Evolutionary conservation across 2,797 vertebrate species (phyloP), one percentile per base, ranked within the genome.

Genomic region (Oreortyx pictus): DNA sequence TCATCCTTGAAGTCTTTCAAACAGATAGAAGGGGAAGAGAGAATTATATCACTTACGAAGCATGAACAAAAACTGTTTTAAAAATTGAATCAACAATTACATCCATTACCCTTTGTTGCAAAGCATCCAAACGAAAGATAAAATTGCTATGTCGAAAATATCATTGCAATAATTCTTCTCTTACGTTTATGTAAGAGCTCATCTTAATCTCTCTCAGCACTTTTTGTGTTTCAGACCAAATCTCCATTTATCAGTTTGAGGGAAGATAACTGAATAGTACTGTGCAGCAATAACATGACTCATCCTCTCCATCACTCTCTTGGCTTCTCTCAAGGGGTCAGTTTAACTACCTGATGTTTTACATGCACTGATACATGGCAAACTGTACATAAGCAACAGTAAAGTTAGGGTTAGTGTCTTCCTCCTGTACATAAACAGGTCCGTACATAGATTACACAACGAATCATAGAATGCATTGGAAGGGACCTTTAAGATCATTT

Each of bases 1-100:
- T 49, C 52, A 93, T 24, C 50, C 73, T 62, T 47, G 29, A 80
- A 87, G 47, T 83, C 39, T 89, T 86, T 61, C 61, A n/a, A 93
- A 90, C 89, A 85, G 29, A 29, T 64, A 84, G 75, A 82, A 91
- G 37, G 33, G 65, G 89, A 19, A 59, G 54, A 47, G 47, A 56
- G 29, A 82, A 75, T 74, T 71, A 73, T 86, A 74, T 33, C 1
- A 18, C 68, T 88, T 94, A 76, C 18, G 57, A 86, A 87, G 8
- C 24, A 33, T 7, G 6, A 90, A 64, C 16, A 11, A 82, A 27
- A 67, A 46, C 31, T 1, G 3, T 52, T 90, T 50, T 7, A 56
- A 56, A 89, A 79, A 62, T 7, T 17, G 19, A 79, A 41, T 49
- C 16, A 73, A 90, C 16, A 33, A 12, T 57, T 68, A 39, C 52